phyloP scores from a whole-genome alignment of 1,140 invertebrate genomes.

The Drosophila santomea region DNA sequence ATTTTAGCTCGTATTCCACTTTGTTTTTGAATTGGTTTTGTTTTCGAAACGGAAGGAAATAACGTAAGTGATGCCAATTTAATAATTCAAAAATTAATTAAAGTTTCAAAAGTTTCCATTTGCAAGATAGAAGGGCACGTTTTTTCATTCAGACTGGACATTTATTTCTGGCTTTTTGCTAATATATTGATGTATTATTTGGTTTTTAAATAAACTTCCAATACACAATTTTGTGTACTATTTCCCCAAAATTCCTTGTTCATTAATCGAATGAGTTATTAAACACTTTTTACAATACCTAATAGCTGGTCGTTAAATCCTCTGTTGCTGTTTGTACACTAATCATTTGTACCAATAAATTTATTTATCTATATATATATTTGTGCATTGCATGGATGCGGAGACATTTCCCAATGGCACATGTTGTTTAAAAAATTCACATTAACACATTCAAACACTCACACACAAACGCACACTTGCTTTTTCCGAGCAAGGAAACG shows the following conservation, averaged over 20 bases:
- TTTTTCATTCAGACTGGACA: neutral
- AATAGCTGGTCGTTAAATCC: conserved; percentile 13
- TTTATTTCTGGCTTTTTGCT: neutral
- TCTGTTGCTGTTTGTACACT: conserved; percentile 18
- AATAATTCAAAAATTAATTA: neutral
- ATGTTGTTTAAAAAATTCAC: conserved; percentile 56
- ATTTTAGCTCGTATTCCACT: conserved; percentile 21
- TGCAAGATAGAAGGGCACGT: neutral
- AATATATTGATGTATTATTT: neutral
- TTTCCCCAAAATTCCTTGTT: neutral
- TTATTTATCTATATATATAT: conserved; percentile 38
- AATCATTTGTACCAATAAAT: conserved; percentile 62
- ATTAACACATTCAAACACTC: conserved; percentile 23
- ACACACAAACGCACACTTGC: conserved; percentile 15
- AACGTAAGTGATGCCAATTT: neutral
- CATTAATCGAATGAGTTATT: conserved; percentile 9
- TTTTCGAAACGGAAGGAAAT: neutral
- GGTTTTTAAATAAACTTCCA: neutral
- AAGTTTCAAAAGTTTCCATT: conserved; percentile 2
- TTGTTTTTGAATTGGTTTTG: conserved; percentile 6
- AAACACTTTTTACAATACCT: conserved; percentile 34
- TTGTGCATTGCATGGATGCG: conserved; percentile 16
- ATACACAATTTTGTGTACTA: neutral
- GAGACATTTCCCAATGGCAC: conserved; percentile 48
- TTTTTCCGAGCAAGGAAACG: conserved; percentile 34